Base-by-base conservation (phyloP, 2,797 vertebrate genomes). In the Pipistrellus pygmaeus region DNA sequence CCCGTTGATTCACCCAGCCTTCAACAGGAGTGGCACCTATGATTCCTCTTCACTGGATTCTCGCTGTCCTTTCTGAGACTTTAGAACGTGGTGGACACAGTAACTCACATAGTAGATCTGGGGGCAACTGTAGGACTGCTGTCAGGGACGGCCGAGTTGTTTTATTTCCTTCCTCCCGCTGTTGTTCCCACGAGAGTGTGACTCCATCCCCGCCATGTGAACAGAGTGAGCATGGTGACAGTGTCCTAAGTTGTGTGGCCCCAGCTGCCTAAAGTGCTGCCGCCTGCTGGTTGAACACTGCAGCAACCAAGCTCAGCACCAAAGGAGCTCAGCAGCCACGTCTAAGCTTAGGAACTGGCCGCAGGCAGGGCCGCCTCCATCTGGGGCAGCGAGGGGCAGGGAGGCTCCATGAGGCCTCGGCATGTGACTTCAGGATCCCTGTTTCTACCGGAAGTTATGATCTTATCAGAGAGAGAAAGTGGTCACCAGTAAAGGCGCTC, bases 261-360 rank as follows among this genome's bases (percentile, higher is more conserved):
- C 93, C 88, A 95, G 48, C 96, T 94, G 90, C 51, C 71, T 71
- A 94, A 97, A 97, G 87, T 95, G 94, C 82, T 95, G 64, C 87
- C 87, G 69, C 86, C 60, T 95, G 30, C 27, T 44, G 75, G 60
- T 75, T 83, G 89, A 93, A 95, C 77, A 85, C 66, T 81, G 93
- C 55, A 60, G 35, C 35, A 13, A 76, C 35, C 6, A 66, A 18
- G 44, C 8, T 86, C 87, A 93, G 68, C 51, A 20, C 2, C 4
- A 57, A 46, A 91, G 85, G 38, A 86, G 78, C 90, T 95, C 80
- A 95, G 80, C 78, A 83, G 8, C 23, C 75, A 8, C n/a, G 32
- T 6, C 68, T 94, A 85, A 98, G 97, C 94, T 96, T 81, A 95
- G 93, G 96, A 96, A 30, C 51, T 57, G 75, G 48, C 82, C 85